phyloP scores from a whole-genome alignment of 2,797 vertebrate species.

The Hippopotamyrus pictus region DNA sequence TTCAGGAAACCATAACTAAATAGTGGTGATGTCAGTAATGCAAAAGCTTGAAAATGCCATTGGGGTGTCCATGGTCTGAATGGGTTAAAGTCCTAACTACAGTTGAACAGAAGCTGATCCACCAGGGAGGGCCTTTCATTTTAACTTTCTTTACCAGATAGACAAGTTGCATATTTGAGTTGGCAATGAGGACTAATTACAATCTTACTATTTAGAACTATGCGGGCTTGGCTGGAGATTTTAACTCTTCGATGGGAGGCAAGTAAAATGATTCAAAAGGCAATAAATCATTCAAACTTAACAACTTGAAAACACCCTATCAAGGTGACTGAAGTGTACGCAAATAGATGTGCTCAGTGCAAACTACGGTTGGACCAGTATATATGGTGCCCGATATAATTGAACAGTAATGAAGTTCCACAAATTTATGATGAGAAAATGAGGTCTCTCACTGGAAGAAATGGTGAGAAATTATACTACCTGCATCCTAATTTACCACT shows the following conservation, averaged over 20 bases:
- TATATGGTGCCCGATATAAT: not conserved
- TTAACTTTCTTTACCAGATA: not conserved
- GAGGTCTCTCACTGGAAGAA: not conserved
- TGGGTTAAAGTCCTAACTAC: not conserved
- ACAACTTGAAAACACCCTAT: not conserved
- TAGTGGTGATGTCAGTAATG: not conserved
- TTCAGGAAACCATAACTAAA: not conserved
- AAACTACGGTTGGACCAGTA: not conserved
- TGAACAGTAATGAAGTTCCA: not conserved
- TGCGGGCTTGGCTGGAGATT: not conserved
- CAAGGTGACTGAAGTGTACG: not conserved
- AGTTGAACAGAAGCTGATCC: not conserved
- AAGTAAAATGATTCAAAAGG: not conserved
- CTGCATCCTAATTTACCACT: not conserved
- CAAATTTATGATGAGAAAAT: not conserved
- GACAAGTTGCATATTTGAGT: slow-evolving; percentile 19
- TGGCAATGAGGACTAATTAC: slow-evolving; percentile 16
- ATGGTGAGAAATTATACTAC: not conserved
- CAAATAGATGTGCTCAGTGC: not conserved
- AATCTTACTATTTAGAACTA: slow-evolving; percentile 7
- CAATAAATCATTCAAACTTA: not conserved
- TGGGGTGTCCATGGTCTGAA: not conserved
- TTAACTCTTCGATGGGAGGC: not conserved
- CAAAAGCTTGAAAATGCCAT: not conserved
- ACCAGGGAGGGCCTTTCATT: not conserved